These are phyloP conservation scores for Sycophila texana DNA, from an alignment of 2,888 invertebrate genomes.

Conservation along the genomic window DNA sequence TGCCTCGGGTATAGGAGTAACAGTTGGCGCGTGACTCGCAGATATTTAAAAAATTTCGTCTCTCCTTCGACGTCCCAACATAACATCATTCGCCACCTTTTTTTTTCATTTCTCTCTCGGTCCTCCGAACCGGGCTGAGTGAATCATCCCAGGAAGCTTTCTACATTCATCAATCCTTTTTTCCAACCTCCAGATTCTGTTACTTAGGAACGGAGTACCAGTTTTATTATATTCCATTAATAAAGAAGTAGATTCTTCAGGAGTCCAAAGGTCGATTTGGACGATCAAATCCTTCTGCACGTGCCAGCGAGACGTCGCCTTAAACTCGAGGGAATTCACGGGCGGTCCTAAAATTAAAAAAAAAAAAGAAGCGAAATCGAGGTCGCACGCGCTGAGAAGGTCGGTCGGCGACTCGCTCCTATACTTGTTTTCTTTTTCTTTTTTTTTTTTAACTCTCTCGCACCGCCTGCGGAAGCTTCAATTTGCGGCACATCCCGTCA, in stretches of 20 bases:
- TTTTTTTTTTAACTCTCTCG: not conserved
- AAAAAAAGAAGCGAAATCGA: not conserved
- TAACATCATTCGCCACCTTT: no score
- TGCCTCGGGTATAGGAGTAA: not conserved
- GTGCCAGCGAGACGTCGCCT: not conserved
- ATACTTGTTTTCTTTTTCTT: not conserved
- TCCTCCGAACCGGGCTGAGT: no score
- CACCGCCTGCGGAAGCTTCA: constrained; percentile 21
- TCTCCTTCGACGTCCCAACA: no score
- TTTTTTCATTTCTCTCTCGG: not conserved
- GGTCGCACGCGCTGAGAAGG: not conserved
- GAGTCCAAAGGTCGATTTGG: no score
- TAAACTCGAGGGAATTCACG: not conserved
- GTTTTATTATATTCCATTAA: constrained; percentile 5
- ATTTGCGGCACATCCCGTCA: not conserved
- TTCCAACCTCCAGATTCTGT: no score
- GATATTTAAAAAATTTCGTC: constrained; percentile 11
- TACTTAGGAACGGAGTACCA: no score
- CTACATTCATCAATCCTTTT: no score
- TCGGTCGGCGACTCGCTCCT: no score
- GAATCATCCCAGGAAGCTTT: no score
- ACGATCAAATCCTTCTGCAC: no score
- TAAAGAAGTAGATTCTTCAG: constrained; percentile 6
- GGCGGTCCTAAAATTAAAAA: not conserved
- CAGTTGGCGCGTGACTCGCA: constrained; percentile 27